A percentile compares a stretch with the other conserved stretches of the same genome.
phyloP scores from a whole-genome alignment of 2,888 invertebrate genomes.

The Gortyna flavago region DNA sequence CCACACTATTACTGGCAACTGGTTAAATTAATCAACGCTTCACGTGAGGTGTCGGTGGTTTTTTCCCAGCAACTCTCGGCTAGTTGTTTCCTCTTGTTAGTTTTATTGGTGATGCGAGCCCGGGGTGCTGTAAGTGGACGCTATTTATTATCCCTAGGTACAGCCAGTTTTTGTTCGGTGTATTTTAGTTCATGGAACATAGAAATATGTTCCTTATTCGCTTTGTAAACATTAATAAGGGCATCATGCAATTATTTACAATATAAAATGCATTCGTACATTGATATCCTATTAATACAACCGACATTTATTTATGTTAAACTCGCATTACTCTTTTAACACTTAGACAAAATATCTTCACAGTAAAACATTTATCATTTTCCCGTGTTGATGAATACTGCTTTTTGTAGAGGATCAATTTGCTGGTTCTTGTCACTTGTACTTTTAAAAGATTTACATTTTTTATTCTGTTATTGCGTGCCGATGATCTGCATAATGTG shows the following conservation, averaged over 20 bases:
- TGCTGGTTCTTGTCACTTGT: conserved; percentile 43
- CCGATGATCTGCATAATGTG: conserved; percentile 22
- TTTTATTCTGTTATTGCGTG: conserved; percentile 37
- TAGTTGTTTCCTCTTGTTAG: conserved; percentile 25
- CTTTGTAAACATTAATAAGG: conserved; percentile 36
- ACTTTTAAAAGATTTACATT: conserved; percentile 46
- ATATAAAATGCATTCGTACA: conserved; percentile 18
- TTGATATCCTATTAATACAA: conserved; percentile 20
- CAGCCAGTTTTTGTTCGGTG: conserved; percentile 27
- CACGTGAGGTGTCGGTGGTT: conserved; percentile 62
- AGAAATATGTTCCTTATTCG: conserved; percentile 24
- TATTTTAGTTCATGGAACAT: conserved; percentile 31
- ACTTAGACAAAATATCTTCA: conserved; percentile 20
- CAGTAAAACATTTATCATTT: conserved; percentile 42
- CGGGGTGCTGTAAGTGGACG: conserved; percentile 18
- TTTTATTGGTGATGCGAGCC: conserved; percentile 45
- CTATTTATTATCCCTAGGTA: conserved; percentile 47
- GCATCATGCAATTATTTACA: conserved; percentile 27
- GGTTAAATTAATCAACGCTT: conserved; percentile 79
- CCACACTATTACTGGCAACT: conserved; percentile 74
- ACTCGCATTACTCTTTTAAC: conserved; percentile 21
- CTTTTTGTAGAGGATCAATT: conserved; percentile 40
- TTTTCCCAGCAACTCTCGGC: conserved; percentile 58
- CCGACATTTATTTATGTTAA: conserved; percentile 16
- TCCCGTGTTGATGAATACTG: conserved; percentile 15